Evolutionary conservation across 1,140 invertebrate species (phyloP), one percentile per base, ranked within the genome.

Genomic region (Spodoptera frugiperda): DNA sequence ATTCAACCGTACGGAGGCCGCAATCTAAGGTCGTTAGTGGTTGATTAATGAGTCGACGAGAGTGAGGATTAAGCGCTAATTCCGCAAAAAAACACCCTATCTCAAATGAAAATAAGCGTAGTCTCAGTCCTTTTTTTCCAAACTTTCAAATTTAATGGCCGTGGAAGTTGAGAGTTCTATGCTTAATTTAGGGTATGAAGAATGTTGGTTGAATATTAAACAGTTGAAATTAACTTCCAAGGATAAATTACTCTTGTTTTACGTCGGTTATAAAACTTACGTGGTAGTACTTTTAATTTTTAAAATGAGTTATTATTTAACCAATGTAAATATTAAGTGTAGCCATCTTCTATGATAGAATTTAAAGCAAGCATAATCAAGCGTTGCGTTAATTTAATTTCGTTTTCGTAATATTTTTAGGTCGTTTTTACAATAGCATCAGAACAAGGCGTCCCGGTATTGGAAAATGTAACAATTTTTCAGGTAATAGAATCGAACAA

Each of bases 11-110:
- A 78, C 21, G 76, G 82, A 83, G 73, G 76, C 81, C 81, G 77
- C 81, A 81, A 67, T 78, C 79, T 74, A 71, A 68, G 82, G 85
- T 88, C 86, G 84, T 88, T 88, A 88, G 83, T 71, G 77, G 61
- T 83, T 86, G 85, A 88, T 86, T 86, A 87, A 88, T 86, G 84
- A 78, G 84, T 70, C 74, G 65, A 78, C 83, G 79, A 54, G 77
- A 72, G 78, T 80, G 72, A 67, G 83, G 82, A 83, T 85, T 87
- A 83, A 80, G 74, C 80, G 83, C 83, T 84, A 82, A 88, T 78
- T 81, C 72, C 61, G 67, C 77, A 81, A 79, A 87, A 87, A 87
- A 83, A 77, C 59, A 77, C 74, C 76, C 71, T 82, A 83, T 82
- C 72, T 76, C 71, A 30, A 61, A 25, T 54, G 46, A 72, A 83